These are phyloP conservation scores for Aulostomus chinensis DNA, from an alignment of 2,797 vertebrate species.

Conservation along the genomic window DNA sequence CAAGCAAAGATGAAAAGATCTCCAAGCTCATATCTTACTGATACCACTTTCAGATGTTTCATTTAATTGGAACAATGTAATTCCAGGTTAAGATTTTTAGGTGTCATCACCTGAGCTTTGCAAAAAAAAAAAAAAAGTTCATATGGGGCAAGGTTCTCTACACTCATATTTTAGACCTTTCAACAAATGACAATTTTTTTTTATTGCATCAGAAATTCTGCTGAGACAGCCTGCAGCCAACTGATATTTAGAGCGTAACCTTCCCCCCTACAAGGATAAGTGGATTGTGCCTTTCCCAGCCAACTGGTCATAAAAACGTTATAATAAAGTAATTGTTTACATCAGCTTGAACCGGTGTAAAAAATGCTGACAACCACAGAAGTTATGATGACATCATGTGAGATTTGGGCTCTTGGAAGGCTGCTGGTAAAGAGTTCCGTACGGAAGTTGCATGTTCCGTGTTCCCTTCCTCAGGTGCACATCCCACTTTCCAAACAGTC, in stretches of 20 bases:
- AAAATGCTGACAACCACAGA: constrained; percentile 24
- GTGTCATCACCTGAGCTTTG: not conserved
- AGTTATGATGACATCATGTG: not conserved
- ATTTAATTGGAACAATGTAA: not conserved
- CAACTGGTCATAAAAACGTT: constrained; percentile 42
- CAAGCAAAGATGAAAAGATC: not conserved
- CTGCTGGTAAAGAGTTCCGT: not conserved
- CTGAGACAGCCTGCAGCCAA: constrained; percentile 12
- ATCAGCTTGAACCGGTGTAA: constrained; percentile 2
- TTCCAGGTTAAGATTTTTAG: not conserved
- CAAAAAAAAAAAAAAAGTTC: not conserved
- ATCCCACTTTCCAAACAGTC: no score
- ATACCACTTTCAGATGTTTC: constrained; percentile 1
- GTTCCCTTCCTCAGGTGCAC: no score
- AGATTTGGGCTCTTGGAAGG: not conserved
- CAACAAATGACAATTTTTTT: not conserved
- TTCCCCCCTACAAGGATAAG: constrained; percentile 15
- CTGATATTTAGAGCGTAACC: constrained; percentile 8
- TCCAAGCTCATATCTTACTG: not conserved
- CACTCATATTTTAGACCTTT: no score
- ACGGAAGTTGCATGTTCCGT: no score
- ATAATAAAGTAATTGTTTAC: constrained; percentile 39
- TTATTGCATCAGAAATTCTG: constrained; percentile 3
- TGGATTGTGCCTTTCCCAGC: constrained; percentile 5
- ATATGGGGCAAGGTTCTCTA: no score